Conservation (phyloP, 53 echinoderm and acorn worm genomes). For the Apostichopus leukothele region DNA sequence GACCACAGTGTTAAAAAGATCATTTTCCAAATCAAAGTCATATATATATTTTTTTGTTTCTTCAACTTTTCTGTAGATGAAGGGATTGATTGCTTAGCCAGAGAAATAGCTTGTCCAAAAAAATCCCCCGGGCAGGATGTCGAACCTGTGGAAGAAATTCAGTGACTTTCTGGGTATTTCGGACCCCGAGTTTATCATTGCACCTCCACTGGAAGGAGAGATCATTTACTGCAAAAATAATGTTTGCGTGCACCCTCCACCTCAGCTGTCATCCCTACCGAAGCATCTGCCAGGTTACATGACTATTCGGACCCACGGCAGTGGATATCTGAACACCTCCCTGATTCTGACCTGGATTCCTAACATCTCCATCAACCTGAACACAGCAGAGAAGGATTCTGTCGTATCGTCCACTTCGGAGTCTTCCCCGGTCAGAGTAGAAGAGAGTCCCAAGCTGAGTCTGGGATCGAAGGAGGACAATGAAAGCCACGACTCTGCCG, state of each 20-base stretch:
- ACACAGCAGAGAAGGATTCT: constrained; percentile 27
- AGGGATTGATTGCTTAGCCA: neutral
- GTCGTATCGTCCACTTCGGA: constrained; percentile 32
- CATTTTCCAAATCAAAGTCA: no score
- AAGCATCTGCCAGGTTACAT: constrained; percentile 89
- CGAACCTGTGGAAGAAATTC: constrained; percentile 79
- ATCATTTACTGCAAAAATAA: constrained; percentile 99
- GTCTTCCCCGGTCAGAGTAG: constrained; percentile 36
- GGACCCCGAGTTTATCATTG: constrained; percentile 77
- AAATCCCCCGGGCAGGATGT: constrained; percentile 40
- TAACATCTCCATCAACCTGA: constrained; percentile 77
- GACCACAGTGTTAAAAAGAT: no score
- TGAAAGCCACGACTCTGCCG: constrained; percentile 50
- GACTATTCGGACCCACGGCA: constrained; percentile 86
- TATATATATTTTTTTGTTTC: neutral
- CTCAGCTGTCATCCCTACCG: constrained; percentile 65
- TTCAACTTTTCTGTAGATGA: neutral
- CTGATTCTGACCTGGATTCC: constrained; percentile 95
- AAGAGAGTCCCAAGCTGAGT: constrained; percentile 11
- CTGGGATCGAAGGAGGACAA: constrained; percentile 31
- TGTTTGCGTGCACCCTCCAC: constrained; percentile 96
- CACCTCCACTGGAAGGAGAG: constrained; percentile 95
- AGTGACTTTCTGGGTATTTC: constrained; percentile 93
- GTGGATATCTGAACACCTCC: constrained; percentile 66
- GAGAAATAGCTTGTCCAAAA: neutral